Percentiles rank a stretch among this genome's conserved stretches.
Evolutionary conservation across 1,140 invertebrate genomes (phyloP).

Genomic region (Ladona fulva): DNA sequence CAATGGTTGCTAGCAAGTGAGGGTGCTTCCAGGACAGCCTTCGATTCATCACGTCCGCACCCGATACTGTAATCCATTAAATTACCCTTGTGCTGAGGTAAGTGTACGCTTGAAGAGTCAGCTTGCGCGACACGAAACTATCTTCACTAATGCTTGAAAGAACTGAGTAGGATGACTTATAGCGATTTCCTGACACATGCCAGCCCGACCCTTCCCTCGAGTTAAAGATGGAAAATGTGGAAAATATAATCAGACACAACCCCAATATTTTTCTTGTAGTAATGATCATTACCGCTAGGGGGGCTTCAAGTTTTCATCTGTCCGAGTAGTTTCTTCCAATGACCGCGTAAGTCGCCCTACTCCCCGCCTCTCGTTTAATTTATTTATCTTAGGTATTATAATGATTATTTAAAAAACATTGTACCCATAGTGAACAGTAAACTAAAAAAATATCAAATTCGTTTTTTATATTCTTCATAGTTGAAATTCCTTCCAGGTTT

Average conservation of each 20-base stretch:
- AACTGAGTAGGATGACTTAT: background rate
- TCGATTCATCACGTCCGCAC: background rate
- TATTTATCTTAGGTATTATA: background rate
- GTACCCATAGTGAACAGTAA: too few relatives aligned
- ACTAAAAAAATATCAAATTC: too few relatives aligned
- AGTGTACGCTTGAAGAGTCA: background rate
- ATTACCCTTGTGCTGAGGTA: background rate
- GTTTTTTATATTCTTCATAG: too few relatives aligned
- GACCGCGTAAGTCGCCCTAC: background rate
- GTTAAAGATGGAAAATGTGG: background rate
- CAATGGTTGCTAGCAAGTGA: background rate
- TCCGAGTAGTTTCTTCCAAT: background rate
- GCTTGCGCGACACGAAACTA: background rate
- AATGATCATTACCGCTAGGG: background rate
- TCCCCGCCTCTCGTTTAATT: background rate
- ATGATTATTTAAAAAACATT: too few relatives aligned
- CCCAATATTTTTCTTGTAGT: background rate
- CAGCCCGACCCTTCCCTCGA: background rate
- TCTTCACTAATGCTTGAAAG: background rate
- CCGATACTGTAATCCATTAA: background rate
- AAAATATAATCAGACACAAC: background rate
- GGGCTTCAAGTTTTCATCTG: background rate
- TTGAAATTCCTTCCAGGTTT: too few relatives aligned
- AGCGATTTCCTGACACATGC: background rate
- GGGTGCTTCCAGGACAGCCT: background rate